Evolutionary conservation across 37 sponge, comb jelly and placozoan genomes (phyloP).

Genomic region (Chondrilla cf. caribensis): DNA sequence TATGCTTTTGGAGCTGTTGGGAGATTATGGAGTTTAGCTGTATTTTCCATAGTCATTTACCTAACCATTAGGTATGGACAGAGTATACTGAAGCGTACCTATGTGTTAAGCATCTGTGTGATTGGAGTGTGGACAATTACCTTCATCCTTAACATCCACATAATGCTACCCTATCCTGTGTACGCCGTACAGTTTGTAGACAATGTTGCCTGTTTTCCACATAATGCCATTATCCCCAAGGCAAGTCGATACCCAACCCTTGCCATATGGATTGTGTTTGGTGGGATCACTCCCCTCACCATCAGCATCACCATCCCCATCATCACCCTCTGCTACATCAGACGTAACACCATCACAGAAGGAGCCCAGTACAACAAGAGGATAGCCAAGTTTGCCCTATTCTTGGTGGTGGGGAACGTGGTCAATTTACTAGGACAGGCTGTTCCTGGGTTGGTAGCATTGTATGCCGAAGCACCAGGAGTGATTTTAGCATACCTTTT

Average conservation of each 20-base stretch:
- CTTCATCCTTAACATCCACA: not conserved
- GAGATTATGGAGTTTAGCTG: not conserved
- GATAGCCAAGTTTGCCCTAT: slow-evolving; percentile 2
- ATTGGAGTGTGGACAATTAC: not conserved
- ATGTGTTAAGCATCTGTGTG: not conserved
- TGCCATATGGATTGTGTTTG: not conserved
- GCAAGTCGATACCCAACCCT: not conserved
- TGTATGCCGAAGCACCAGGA: not conserved
- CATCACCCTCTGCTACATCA: slow-evolving; percentile 5
- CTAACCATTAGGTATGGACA: not conserved
- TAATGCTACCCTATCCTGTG: not conserved
- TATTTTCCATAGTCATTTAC: not conserved
- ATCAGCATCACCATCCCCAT: not conserved
- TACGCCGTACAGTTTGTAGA: slow-evolving; percentile 2
- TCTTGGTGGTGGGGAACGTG: not conserved
- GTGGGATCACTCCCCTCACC: not conserved
- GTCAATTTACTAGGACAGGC: slow-evolving; percentile 3
- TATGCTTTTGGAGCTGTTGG: not conserved
- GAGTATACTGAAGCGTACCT: not conserved
- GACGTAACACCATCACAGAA: not conserved
- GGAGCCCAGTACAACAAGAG: not conserved
- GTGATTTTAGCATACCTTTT: not conserved
- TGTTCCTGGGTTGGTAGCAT: not conserved
- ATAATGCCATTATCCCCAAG: not conserved
- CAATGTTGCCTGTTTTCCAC: not conserved